phyloP scores from a whole-genome alignment of 1,140 invertebrate species.

The Thaumatotibia leucotreta region DNA sequence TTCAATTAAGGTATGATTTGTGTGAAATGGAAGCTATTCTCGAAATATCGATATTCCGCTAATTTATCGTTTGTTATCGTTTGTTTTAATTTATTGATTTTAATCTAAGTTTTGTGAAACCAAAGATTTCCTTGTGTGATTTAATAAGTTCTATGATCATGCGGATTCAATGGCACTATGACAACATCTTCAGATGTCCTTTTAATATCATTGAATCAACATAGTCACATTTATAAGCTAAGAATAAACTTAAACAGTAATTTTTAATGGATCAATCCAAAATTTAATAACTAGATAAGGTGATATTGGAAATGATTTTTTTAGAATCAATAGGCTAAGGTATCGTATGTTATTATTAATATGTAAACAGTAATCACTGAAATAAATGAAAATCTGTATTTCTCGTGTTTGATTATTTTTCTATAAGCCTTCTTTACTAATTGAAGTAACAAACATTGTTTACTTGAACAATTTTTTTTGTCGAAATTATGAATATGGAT shows the following conservation, averaged over 20 bases:
- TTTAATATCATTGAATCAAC: neutral
- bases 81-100: slow-evolving; percentile 13
- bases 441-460: too few species aligned
- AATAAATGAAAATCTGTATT: slow-evolving; percentile 66
- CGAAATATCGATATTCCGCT: slow-evolving; percentile 42
- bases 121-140: slow-evolving; percentile 41
- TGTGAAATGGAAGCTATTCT: slow-evolving; percentile 19
- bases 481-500: too few species aligned
- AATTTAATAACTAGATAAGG: slow-evolving; percentile 70
- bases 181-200: slow-evolving; percentile 16
- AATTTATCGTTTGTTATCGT: slow-evolving; percentile 16
- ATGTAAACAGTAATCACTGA: slow-evolving; percentile 75
- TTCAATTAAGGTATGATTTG: slow-evolving; percentile 1
- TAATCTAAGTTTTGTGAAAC: slow-evolving; percentile 35
- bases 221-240: slow-evolving; percentile 31
- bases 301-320: slow-evolving; percentile 76
- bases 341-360: slow-evolving; percentile 72
- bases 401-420: slow-evolving; percentile 18
- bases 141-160: neutral
- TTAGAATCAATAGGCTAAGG: slow-evolving; percentile 73
- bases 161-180: slow-evolving; percentile 12
- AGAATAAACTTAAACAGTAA: slow-evolving; percentile 57
- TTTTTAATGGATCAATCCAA: slow-evolving; percentile 68
- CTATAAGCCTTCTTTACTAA: too few species aligned
- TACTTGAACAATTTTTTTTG: too few species aligned